Base-by-base conservation (phyloP, 1,140 invertebrate genomes). In the Trissolcus basalis region DNA sequence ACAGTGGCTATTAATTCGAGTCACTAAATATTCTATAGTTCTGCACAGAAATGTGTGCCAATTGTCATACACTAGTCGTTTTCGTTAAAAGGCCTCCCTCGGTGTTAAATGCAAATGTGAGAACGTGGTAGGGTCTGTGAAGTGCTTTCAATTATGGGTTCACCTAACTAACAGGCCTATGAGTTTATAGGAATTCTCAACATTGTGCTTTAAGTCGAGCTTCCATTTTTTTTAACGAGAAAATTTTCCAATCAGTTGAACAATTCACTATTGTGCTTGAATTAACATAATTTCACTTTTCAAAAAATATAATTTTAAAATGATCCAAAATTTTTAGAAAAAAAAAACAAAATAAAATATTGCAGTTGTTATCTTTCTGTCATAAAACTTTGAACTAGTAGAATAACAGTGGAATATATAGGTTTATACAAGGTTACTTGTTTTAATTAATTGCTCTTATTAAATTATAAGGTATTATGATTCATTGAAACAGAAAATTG, bases 31-130 rank as follows among this genome's bases (percentile, higher is more conserved):
- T 86, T 85, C 77, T 81, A 82, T 83, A 81, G 81, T 85, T 84
- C 73, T 77, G 67, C 63, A 69, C 77, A 86, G 79, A 86, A 85
- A 86, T 82, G 80, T 75, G 67, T 80, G 81, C 78, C 82, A 81
- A 85, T 86, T 86, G 84, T 85, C 83, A 82, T 83, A 81, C 69
- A 83, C 80, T 80, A 83, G 82, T 83, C 84, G 82, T 83, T 87
- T 85, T 86, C 81, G 85, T 86, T 86, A 86, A 87, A 86, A 87
- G 84, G 84, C 82, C 82, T 85, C 79, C 81, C 81, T 81, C 80
- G 76, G 77, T 82, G 81, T 83, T 85, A 81, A 82, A 86, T 87
- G 82, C 83, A 86, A 85, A 87, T 86, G 83, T 74, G 81, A 77
- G 80, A 81, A 80, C 80, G 65, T 44, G 36, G 70, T 80, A 80